Evolutionary conservation across 1,140 invertebrate genomes (phyloP).

Genomic region (Caenorhabditis tropicalis): DNA sequence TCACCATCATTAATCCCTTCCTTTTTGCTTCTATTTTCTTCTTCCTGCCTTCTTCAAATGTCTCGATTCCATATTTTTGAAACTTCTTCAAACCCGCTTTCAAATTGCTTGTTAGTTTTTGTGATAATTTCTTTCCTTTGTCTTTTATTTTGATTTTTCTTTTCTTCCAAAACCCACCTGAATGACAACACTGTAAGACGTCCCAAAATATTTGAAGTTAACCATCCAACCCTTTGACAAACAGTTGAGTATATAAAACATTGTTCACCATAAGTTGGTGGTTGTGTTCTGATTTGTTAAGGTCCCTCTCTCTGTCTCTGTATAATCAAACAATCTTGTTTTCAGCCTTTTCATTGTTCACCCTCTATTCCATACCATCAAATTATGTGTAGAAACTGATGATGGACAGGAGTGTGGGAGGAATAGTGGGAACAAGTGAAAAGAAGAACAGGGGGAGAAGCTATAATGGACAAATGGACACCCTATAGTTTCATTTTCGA

Average conservation of each 20-base stretch:
- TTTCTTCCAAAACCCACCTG: not conserved
- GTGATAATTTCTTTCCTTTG: slow-evolving; percentile 5
- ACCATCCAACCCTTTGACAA: not conserved
- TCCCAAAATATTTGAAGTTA: not conserved
- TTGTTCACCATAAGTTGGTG: not conserved
- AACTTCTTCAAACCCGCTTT: not conserved
- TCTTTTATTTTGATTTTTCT: not conserved
- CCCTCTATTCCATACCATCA: slow-evolving; percentile 23
- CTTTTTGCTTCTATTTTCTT: not conserved
- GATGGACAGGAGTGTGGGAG: not conserved
- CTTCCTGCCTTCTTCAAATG: not conserved
- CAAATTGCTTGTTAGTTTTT: not conserved
- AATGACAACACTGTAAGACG: slow-evolving; percentile 10
- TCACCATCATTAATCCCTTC: not conserved
- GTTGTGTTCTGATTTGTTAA: slow-evolving; percentile 2
- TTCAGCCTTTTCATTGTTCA: slow-evolving; percentile 29
- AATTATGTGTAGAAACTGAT: not conserved
- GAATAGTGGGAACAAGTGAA: not conserved
- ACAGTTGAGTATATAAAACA: slow-evolving; percentile 10
- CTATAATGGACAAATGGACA: slow-evolving; percentile 38
- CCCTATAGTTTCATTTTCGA: not conserved
- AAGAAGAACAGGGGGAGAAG: not conserved
- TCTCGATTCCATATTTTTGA: not conserved
- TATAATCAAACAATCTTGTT: slow-evolving; percentile 28
- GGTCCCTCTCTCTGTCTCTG: not conserved